Conservation (phyloP, 2,113 vertebrate species). For the Struthio camelus region DNA sequence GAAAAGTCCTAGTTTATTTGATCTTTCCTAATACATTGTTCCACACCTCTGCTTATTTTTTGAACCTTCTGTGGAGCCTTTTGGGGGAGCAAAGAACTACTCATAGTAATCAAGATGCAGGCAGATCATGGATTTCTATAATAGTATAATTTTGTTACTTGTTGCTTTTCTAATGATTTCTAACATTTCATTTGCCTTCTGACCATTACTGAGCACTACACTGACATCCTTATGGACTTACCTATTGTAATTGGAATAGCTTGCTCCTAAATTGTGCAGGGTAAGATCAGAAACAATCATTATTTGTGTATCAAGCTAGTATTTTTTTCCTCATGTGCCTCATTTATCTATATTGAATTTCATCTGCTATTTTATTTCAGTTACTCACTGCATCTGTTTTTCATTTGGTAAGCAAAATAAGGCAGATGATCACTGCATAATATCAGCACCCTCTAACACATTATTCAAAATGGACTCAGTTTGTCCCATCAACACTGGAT, state of each 20-base stretch:
- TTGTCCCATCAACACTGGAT: background rate
- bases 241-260: background rate
- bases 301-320: background rate
- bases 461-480: background rate
- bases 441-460: background rate
- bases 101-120: background rate
- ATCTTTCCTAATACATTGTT: background rate
- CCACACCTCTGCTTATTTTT: background rate
- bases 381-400: background rate
- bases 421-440: background rate
- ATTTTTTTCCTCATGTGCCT: background rate
- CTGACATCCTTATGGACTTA: background rate
- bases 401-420: background rate
- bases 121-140: background rate
- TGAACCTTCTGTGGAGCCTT: background rate
- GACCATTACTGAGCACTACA: background rate
- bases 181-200: background rate
- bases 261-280: background rate
- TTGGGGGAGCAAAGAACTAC: background rate
- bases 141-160: background rate
- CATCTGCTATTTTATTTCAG: background rate
- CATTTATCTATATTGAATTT: background rate
- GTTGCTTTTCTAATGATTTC: background rate
- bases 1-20: constrained; percentile 12
- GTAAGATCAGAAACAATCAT: background rate